Evolutionary conservation across 2,797 vertebrate genomes (phyloP), one percentile per base, ranked within the genome.

Genomic region (Liasis olivaceus): DNA sequence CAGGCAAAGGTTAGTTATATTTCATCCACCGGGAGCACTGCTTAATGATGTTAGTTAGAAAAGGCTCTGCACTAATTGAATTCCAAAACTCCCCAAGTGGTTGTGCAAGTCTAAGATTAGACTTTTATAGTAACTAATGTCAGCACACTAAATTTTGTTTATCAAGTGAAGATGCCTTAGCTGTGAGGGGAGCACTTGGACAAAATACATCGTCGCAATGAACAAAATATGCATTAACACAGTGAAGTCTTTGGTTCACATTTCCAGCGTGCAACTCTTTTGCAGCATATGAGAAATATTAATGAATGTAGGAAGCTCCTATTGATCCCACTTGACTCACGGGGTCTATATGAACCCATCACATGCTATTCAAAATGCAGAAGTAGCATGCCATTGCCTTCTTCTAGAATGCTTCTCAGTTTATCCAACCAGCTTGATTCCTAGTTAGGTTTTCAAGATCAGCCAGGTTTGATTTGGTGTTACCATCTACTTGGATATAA

Each of bases 31-130:
- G 89, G 24, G 13, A 88, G 86, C 90, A 77, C 60, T 93, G 51
- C 8, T 63, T 92, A 91, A 85, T 60, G 0, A 72, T 72, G 89
- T 92, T 1, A 62, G 88, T 89, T 8, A 90, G 77, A 91, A 94
- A n/a, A 28, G 66, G 6, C 36, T 2, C 26, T 63, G 69, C 9
- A 26, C 86, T 63, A 92, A 89, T 89, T 90, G 17, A 89, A 72
- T 91, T 93, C 5, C 6, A 91, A 51, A 85, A 88, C 28, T 90
- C 31, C 81, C 84, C 54, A 15, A 62, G 26, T 12, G 64, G 2
- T 0, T 22, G 59, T 24, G 5, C 22, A 90, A 88, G 51, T 91
- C 81, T 1, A 36, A 5, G 31, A 60, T 62, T 14, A 66, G 4
- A 59, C 1, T 47, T 24, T 26, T 20, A 56, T 42, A 92, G 5